Conservation (phyloP, 2,888 invertebrate genomes). For the Nephrocerus scutellatus region DNA sequence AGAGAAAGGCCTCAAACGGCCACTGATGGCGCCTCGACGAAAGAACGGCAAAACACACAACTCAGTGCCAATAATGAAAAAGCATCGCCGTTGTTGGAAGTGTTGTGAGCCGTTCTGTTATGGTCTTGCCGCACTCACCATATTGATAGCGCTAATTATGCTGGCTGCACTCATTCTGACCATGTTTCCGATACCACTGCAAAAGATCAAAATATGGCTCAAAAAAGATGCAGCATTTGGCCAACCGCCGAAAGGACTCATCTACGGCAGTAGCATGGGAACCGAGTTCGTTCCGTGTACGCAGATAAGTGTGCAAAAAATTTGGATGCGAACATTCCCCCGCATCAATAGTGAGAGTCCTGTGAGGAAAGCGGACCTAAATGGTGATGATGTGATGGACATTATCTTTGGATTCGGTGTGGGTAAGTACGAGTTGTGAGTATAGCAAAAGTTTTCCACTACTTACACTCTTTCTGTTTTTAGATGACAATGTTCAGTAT, state of each 20-base stretch:
- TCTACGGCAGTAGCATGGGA: constrained; percentile 34
- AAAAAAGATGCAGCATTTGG: constrained; percentile 25
- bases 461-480: constrained; percentile 5
- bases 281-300: constrained; percentile 45
- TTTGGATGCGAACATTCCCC: constrained; percentile 64
- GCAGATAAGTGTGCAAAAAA: constrained; percentile 44
- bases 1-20: constrained; percentile 63
- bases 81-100: constrained; percentile 49
- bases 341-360: constrained; percentile 68
- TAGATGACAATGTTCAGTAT: constrained; percentile 44
- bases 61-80: constrained; percentile 51
- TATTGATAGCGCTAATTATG: constrained; percentile 56
- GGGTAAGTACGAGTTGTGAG: constrained; percentile 47
- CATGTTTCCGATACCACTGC: constrained; percentile 58
- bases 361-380: constrained; percentile 62
- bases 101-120: constrained; percentile 62
- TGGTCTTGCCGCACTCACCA: constrained; percentile 54
- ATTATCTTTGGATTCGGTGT: constrained; percentile 72
- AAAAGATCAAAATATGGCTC: constrained; percentile 56
- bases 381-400: constrained; percentile 64
- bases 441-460: neutral
- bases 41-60: constrained; percentile 47
- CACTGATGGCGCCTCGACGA: constrained; percentile 66
- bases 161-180: constrained; percentile 59
- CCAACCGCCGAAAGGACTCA: no score